phyloP scores from a whole-genome alignment of 2,888 invertebrate species.

The Anarsia innoxiella region DNA sequence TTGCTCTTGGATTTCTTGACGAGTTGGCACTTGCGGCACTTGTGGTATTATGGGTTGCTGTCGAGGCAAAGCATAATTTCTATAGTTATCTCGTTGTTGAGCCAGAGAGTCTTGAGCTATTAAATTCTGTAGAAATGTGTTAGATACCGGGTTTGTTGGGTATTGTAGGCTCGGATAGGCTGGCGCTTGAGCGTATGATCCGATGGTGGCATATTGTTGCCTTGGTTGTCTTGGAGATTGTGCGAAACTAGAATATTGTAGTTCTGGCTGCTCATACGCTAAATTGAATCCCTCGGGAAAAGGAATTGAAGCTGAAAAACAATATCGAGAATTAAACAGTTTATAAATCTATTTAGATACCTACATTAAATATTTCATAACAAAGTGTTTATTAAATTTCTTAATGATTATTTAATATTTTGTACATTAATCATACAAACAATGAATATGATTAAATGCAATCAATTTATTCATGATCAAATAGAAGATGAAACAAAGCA shows the following conservation, averaged over 20 bases:
- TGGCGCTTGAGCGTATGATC: not conserved
- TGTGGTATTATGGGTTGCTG: not conserved
- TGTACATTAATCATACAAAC: not conserved
- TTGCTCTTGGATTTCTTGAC: slow-evolving; percentile 7
- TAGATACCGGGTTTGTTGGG: not conserved
- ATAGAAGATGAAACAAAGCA: no score
- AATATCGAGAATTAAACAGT: no score
- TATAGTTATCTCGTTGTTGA: slow-evolving; percentile 14
- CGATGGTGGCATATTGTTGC: no score
- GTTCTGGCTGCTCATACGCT: slow-evolving; percentile 2
- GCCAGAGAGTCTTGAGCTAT: slow-evolving; percentile 8
- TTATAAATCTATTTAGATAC: not conserved
- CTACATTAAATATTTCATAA: not conserved
- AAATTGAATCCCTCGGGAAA: slow-evolving; percentile 12
- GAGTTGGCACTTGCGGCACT: not conserved
- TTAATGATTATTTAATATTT: not conserved
- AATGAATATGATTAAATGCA: not conserved
- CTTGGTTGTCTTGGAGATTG: slow-evolving; percentile 6
- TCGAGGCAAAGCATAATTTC: slow-evolving; percentile 2
- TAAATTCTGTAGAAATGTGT: not conserved
- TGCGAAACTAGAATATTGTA: slow-evolving; percentile 16
- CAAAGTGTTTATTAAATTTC: not conserved
- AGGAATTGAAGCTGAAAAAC: slow-evolving; percentile 17
- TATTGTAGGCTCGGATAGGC: not conserved
- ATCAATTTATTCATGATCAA: not conserved